Conservation (phyloP, 2,888 invertebrate genomes). For the Scaptomyza flava region DNA sequence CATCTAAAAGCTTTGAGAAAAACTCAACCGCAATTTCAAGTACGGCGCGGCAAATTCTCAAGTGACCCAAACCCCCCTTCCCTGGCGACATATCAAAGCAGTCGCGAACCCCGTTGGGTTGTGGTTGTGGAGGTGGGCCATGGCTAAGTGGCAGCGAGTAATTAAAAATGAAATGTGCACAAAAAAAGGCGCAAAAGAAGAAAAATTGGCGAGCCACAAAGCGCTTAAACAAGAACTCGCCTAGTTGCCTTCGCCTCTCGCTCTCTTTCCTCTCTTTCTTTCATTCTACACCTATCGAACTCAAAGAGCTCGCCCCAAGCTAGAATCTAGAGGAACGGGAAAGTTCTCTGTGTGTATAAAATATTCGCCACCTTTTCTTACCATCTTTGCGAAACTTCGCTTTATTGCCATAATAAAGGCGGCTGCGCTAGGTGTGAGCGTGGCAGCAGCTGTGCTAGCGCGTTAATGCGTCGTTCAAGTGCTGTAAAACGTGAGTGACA, state of each 20-base stretch:
- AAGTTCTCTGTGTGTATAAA: slow-evolving; percentile 60
- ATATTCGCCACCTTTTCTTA: slow-evolving; percentile 66
- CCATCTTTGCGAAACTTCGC: slow-evolving; percentile 30
- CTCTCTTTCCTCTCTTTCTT: too few relatives aligned
- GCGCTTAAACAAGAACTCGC: slow-evolving; percentile 24
- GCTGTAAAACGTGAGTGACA: slow-evolving; percentile 78
- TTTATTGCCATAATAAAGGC: slow-evolving; percentile 79
- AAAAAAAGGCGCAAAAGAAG: slow-evolving; percentile 60
- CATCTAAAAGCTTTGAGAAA: slow-evolving; percentile 74
- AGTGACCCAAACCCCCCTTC: slow-evolving; percentile 48
- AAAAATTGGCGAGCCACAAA: slow-evolving; percentile 57
- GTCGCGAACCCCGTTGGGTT: background rate
- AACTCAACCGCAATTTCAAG: slow-evolving; percentile 43
- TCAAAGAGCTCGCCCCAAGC: slow-evolving; percentile 14
- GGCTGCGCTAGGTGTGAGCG: slow-evolving; percentile 24
- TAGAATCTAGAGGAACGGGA: slow-evolving; percentile 13
- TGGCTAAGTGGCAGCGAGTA: slow-evolving; percentile 71
- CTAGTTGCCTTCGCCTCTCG: background rate
- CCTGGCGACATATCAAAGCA: slow-evolving; percentile 63
- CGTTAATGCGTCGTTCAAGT: slow-evolving; percentile 81
- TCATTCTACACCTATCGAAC: slow-evolving; percentile 12
- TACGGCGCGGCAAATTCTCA: slow-evolving; percentile 64
- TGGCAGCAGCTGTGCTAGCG: slow-evolving; percentile 73
- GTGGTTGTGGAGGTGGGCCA: slow-evolving; percentile 16
- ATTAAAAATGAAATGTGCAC: slow-evolving; percentile 71